Conservation (phyloP, 2,888 invertebrate species). For the Orchesella flavescens region DNA sequence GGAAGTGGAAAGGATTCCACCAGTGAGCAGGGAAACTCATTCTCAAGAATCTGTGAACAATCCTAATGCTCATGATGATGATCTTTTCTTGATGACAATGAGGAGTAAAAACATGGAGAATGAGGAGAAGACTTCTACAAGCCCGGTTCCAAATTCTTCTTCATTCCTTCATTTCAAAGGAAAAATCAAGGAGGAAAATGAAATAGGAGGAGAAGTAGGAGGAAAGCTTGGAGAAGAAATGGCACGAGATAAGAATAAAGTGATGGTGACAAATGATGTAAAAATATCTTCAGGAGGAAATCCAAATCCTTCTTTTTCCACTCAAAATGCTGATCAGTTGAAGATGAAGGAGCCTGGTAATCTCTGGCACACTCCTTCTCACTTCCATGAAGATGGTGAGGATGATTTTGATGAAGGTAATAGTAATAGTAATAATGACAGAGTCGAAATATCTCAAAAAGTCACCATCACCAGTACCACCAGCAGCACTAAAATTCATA, state of each 20-base stretch:
- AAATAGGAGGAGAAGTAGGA: neutral
- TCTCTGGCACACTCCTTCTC: neutral
- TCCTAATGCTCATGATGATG: constrained; percentile 42
- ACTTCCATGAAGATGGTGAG: neutral
- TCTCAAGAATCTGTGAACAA: neutral
- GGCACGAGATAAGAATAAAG: constrained; percentile 53
- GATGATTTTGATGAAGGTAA: neutral
- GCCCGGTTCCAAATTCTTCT: no score
- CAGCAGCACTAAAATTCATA: neutral
- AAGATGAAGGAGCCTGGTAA: neutral
- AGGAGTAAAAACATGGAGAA: neutral
- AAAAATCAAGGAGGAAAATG: constrained; percentile 22
- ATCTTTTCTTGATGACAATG: neutral
- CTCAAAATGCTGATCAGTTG: constrained; percentile 47
- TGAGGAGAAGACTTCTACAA: neutral
- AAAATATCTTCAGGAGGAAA: constrained; percentile 40
- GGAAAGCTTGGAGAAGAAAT: constrained; percentile 9
- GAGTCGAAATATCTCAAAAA: neutral
- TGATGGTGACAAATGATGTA: constrained; percentile 61
- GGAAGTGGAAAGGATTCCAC: constrained; percentile 1
- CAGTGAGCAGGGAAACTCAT: neutral
- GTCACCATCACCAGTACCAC: neutral
- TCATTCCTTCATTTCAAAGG: neutral
- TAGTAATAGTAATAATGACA: constrained; percentile 18
- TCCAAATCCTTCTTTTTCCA: constrained; percentile 40